phyloP scores from a whole-genome alignment of 2,797 vertebrate species.

The Paramormyrops hopkinsi region DNA sequence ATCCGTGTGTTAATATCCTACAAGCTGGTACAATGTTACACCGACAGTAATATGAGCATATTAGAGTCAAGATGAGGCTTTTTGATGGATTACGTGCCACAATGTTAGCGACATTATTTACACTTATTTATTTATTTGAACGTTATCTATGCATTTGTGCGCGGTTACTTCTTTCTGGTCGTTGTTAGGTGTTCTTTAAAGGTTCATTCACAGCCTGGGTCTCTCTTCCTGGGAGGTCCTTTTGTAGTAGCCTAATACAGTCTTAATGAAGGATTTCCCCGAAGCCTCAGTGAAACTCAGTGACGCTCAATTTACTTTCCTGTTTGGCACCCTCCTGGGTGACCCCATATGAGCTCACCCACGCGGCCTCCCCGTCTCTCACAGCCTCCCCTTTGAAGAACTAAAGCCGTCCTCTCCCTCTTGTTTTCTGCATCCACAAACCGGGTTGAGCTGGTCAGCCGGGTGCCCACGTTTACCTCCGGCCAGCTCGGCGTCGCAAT shows the following conservation, averaged over 20 bases:
- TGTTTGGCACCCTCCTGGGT: neutral
- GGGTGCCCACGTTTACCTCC: neutral
- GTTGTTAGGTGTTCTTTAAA: neutral
- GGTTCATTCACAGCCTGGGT: neutral
- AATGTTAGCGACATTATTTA: neutral
- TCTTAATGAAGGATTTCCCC: conserved; percentile 67
- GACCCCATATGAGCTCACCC: neutral
- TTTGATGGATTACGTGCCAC: neutral
- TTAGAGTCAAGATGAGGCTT: neutral
- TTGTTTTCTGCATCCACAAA: neutral
- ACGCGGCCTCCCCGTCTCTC: neutral
- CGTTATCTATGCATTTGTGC: too few relatives aligned
- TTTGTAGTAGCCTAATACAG: conserved; percentile 45
- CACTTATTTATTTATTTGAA: neutral
- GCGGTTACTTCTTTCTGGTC: neutral
- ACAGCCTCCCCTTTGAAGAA: neutral
- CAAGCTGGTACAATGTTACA: neutral
- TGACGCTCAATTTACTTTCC: conserved; percentile 67
- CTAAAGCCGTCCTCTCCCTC: neutral
- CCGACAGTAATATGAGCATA: neutral
- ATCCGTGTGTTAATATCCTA: neutral
- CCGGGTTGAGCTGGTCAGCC: neutral
- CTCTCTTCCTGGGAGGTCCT: neutral
- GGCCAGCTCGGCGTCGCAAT: neutral
- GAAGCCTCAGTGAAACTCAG: conserved; percentile 67